Base-by-base conservation (phyloP, 2,797 vertebrate genomes). In the Acanthornis magna region DNA sequence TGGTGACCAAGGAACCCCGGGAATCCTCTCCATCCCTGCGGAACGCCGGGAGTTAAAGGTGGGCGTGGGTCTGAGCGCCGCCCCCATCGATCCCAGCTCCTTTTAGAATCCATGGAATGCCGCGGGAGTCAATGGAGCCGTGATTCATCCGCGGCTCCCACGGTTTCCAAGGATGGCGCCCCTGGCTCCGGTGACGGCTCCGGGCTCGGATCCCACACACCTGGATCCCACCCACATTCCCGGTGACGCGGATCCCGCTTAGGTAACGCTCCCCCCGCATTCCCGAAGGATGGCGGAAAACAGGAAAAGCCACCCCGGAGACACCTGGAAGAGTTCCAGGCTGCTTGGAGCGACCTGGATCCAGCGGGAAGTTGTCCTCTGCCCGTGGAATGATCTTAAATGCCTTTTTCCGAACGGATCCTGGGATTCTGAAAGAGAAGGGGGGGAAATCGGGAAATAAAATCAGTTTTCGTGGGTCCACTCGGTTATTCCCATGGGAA, bases 401-500 rank as follows among this genome's bases (percentile, higher is more conserved):
- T 38, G 17, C 38, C 9, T 53, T 62, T 53, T 45, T n/a, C 40
- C 0, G 15, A 4, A 11, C 22, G 0, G 1, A 45, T 51, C 3
- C 14, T 3, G 48, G 79, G 40, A 43, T 53, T 60, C 25, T 27
- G 3, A 27, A 38, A 4, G 25, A 16, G 36, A 58, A 36, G 17
- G n/a, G 25, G 23, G 57, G 23, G 11, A 47, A 66, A 16, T 32
- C 0, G 2, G 47, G 47, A 53, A 14, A 15, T 13, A 0, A 22
- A 38, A 15, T n/a, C 3, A 0, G 7, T 30, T 43, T 36, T 13
- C 7, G 0, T 14, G 66, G 78, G 71, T 32, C 13, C 0, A 0
- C 7, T 36, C 0, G 9, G 57, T 22, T 38, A 6, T 62, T 62
- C 48, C 48, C 11, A 1, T 21, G 57, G 79, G 47, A 32, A 53